A percentile compares a stretch with the other conserved stretches of the same genome.
Evolutionary conservation across 2,888 invertebrate genomes (phyloP).

Genomic region (Hemistola chrysoprasaria): DNA sequence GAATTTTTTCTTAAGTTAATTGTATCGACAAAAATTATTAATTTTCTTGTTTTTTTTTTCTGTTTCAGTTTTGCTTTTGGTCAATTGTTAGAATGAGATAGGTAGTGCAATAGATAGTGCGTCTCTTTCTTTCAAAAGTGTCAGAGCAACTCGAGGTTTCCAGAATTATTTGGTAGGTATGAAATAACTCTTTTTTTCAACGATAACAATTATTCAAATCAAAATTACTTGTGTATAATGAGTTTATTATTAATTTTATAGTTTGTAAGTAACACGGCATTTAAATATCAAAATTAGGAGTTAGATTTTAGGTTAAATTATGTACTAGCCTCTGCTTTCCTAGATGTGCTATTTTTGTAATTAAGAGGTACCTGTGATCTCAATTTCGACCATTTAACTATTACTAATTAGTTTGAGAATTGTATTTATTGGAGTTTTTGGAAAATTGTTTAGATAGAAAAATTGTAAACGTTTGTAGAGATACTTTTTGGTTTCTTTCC

Average conservation of each 20-base stretch:
- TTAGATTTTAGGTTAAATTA: constrained; percentile 10
- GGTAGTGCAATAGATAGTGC: neutral
- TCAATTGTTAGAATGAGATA: constrained; percentile 17
- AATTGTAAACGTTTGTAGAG: constrained; percentile 15
- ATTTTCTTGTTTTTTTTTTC: constrained; percentile 39
- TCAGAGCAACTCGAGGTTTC: constrained; percentile 3
- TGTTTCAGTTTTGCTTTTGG: constrained; percentile 27
- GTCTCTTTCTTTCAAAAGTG: constrained; percentile 13
- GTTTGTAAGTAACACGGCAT: constrained; percentile 6
- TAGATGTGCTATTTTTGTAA: constrained; percentile 11
- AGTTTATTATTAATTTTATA: too few species aligned
- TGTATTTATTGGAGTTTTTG: constrained; percentile 22
- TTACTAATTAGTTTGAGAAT: constrained; percentile 13
- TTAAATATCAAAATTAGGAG: constrained; percentile 3
- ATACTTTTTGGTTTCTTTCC: constrained; percentile 8
- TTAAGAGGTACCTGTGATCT: constrained; percentile 20
- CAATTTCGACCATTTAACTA: constrained; percentile 18
- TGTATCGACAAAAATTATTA: constrained; percentile 19
- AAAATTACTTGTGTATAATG: too few species aligned
- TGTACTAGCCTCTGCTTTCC: constrained; percentile 4
- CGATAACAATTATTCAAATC: too few species aligned
- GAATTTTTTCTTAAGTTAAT: constrained; percentile 1
- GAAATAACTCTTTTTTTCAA: too few species aligned
- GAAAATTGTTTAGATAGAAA: constrained; percentile 5
- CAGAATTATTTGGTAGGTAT: neutral